These are phyloP conservation scores for Malacoraja senta DNA, from an alignment of 2,797 vertebrate species.

Conservation along the genomic window DNA sequence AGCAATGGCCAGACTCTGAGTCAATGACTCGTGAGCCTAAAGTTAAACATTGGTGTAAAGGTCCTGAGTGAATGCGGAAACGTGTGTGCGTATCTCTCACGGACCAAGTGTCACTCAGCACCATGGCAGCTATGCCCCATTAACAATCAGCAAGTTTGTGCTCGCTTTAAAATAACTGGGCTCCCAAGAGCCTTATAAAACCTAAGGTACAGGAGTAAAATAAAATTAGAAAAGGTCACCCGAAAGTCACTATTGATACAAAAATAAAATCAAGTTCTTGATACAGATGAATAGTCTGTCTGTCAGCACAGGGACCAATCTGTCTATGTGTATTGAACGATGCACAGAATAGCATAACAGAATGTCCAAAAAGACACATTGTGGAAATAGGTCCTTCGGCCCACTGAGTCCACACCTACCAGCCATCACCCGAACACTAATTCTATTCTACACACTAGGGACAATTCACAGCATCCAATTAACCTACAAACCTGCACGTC, in stretches of 20 bases:
- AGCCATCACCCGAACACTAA: too few relatives aligned
- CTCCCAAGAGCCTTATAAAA: background rate
- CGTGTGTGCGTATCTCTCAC: too few relatives aligned
- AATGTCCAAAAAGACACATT: background rate
- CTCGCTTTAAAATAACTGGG: background rate
- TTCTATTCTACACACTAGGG: too few relatives aligned
- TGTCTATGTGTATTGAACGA: too few relatives aligned
- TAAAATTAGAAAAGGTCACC: background rate
- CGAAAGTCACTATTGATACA: background rate
- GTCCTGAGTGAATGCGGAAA: too few relatives aligned
- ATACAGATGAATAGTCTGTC: background rate
- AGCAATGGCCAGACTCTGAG: background rate
- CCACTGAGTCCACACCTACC: too few relatives aligned
- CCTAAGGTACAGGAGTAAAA: background rate
- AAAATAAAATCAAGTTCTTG: background rate
- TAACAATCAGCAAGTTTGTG: background rate
- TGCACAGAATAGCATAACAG: background rate
- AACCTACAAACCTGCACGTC: too few relatives aligned
- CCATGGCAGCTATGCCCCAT: background rate
- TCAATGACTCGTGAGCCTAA: background rate
- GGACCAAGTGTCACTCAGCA: background rate
- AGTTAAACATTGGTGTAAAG: background rate
- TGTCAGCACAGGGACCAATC: background rate
- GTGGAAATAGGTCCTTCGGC: too few relatives aligned
- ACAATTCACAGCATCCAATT: too few relatives aligned